Percentiles rank a stretch among this genome's conserved stretches.
Evolutionary conservation across 2,797 vertebrate species (phyloP).

Genomic region (Eulemur mongoz): DNA sequence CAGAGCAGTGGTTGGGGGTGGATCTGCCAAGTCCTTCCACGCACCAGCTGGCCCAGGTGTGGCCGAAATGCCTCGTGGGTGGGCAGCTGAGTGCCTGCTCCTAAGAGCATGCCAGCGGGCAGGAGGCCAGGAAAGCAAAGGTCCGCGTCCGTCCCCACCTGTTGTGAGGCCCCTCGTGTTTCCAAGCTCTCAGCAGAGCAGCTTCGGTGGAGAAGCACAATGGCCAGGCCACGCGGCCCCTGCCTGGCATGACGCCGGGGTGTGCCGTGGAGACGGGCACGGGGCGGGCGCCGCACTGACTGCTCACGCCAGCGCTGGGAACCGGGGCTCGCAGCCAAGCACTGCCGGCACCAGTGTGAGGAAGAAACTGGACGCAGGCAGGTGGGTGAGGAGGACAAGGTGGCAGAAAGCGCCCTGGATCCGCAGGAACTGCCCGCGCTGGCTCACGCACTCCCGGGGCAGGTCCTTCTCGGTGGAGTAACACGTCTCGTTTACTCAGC

Average conservation of each 20-base stretch:
- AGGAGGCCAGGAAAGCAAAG: neutral
- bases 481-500: neutral
- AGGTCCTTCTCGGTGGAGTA: neutral
- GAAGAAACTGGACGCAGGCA: neutral
- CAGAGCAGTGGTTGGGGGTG: neutral
- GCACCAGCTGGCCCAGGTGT: neutral
- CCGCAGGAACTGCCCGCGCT: accelerated
- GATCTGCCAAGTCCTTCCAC: neutral
- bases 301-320: accelerated
- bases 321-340: accelerated
- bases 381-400: neutral
- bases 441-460: accelerated
- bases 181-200: neutral
- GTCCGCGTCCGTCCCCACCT: neutral
- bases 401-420: neutral
- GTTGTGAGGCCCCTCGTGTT: neutral
- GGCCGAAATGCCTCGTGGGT: neutral
- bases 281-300: accelerated
- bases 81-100: neutral
- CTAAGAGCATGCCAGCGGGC: neutral
- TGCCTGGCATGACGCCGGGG: neutral
- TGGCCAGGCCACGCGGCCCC: neutral
- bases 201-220: neutral
- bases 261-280: accelerated
- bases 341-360: neutral